Evolutionary conservation across 2,797 vertebrate genomes (phyloP), one percentile per base, ranked within the genome.

Genomic region (Pithecia hirsuta): DNA sequence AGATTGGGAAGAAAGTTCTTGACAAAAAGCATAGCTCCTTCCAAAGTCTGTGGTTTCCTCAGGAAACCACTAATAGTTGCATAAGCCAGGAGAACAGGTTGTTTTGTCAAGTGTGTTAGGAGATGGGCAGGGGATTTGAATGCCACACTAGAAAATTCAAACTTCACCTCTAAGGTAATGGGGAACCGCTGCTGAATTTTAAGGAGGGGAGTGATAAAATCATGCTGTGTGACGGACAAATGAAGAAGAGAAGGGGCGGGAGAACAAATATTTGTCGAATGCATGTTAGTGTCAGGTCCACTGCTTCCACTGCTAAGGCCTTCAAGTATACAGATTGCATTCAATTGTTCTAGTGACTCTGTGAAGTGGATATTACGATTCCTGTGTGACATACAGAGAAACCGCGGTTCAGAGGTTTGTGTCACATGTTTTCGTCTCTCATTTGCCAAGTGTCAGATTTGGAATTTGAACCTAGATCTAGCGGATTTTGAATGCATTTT

Each of bases 401-500:
- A 67, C 79, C 75, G 48, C 81, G 6, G 28, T 90, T 30, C 55
- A 55, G 80, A 64, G 33, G 22, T 26, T 79, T 61, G 39, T 57
- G 85, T 79, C 55, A 84, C 5, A 22, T 39, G 28, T 86, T 85
- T 96, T 93, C 9, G 22, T 86, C 75, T 81, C 46, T 57, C 30
- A 24, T 50, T n/a, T 76, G 46, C 28, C 59, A 64, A 67, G 26
- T 52, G 48, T 57, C 46, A 86, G 55, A 90, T 93, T 74, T 83
- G 80, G 36, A 95, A 86, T 41, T n/a, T 89, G 75, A 90, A 75
- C 30, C 74, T 75, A 48, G 41, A 75, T 61, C n/a, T 48, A 41
- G 33, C 22, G 4, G 26, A 36, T 89, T 96, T 92, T 85, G 33
- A 57, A n/a, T 81, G 85, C n/a, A 85, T 96, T 85, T 91, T 50